phyloP scores from a whole-genome alignment of 2,888 invertebrate species.

The Macaria notata region DNA sequence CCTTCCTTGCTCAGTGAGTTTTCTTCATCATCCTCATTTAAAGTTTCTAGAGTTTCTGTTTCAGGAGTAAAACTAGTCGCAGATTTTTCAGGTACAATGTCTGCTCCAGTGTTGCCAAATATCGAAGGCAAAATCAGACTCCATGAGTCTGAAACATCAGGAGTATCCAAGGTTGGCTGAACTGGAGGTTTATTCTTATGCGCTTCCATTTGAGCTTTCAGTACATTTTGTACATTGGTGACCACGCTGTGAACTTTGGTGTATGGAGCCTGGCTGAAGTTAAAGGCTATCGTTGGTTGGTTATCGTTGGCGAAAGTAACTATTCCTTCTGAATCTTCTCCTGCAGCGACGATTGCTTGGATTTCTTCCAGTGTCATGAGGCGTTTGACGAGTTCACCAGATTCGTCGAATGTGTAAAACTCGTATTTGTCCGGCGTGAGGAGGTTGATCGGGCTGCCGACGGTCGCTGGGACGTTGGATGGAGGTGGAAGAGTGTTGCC shows the following conservation, averaged over 20 bases:
- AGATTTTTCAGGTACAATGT: conserved; percentile 80
- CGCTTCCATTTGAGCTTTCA: conserved; percentile 89
- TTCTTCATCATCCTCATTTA: conserved; percentile 43
- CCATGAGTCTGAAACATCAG: conserved; percentile 90
- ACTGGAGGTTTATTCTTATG: conserved; percentile 75
- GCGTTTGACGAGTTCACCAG: conserved; percentile 90
- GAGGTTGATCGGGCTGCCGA: conserved; percentile 90
- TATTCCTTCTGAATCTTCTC: conserved; percentile 85
- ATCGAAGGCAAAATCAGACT: conserved; percentile 91
- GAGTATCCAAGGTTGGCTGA: conserved; percentile 84
- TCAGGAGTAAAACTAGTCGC: conserved; percentile 66
- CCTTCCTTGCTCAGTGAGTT: conserved; percentile 62
- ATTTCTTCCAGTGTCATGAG: conserved; percentile 93
- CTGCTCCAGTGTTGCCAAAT: conserved; percentile 86
- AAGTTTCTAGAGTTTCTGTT: conserved; percentile 65
- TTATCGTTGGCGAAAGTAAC: conserved; percentile 76
- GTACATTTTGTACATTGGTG: conserved; percentile 90
- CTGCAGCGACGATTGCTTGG: conserved; percentile 91
- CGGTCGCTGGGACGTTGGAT: conserved; percentile 80
- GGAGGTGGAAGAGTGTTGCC: conserved; percentile 86
- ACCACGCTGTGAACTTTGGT: conserved; percentile 91
- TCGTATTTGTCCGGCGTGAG: conserved; percentile 92
- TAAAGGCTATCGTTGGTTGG: conserved; percentile 71
- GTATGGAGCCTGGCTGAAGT: conserved; percentile 81
- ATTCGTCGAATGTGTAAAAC: conserved; percentile 93